Evolutionary conservation across 92 coral and sea anemone genomes (phyloP).

Genomic region (Epizoanthus illoricatus): DNA sequence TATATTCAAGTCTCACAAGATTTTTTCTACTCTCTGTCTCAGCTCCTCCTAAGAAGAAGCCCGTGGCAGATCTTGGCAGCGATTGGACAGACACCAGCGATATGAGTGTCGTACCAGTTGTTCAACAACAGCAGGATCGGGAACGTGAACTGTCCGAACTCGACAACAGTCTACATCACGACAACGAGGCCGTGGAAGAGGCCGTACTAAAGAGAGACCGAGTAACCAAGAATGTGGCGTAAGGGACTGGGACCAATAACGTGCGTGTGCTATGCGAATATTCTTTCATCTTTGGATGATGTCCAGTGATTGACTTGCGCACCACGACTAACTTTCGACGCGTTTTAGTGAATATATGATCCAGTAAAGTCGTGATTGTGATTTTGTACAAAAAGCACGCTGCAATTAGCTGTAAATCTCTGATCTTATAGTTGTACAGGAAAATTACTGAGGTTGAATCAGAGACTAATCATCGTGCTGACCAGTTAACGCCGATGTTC

Average conservation of each 20-base stretch:
- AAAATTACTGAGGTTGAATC: conserved; percentile 13
- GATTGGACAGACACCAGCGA: conserved; percentile 44
- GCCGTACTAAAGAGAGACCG: conserved; percentile 86
- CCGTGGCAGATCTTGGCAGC: conserved; percentile 45
- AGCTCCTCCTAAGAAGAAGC: conserved; percentile 51
- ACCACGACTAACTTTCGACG: background rate
- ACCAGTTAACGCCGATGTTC: background rate
- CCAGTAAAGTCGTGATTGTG: background rate
- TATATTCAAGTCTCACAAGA: too few relatives aligned
- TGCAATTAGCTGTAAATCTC: conserved; percentile 37
- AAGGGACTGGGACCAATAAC: background rate
- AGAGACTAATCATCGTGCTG: background rate
- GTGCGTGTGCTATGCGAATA: too few relatives aligned
- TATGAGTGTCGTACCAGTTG: conserved; percentile 36
- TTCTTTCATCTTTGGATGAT: background rate
- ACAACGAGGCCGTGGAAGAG: conserved; percentile 78
- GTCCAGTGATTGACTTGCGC: background rate
- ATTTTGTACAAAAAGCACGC: conserved; percentile 17
- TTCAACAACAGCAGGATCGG: conserved; percentile 43
- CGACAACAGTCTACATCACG: conserved; percentile 38
- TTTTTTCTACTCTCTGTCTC: background rate
- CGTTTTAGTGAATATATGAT: background rate
- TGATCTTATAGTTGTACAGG: conserved; percentile 31
- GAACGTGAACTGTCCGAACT: conserved; percentile 40
- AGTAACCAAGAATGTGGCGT: conserved; percentile 31